These are phyloP conservation scores for Probosciger aterrimus DNA, from an alignment of 2,113 vertebrate genomes.

Conservation along the genomic window DNA sequence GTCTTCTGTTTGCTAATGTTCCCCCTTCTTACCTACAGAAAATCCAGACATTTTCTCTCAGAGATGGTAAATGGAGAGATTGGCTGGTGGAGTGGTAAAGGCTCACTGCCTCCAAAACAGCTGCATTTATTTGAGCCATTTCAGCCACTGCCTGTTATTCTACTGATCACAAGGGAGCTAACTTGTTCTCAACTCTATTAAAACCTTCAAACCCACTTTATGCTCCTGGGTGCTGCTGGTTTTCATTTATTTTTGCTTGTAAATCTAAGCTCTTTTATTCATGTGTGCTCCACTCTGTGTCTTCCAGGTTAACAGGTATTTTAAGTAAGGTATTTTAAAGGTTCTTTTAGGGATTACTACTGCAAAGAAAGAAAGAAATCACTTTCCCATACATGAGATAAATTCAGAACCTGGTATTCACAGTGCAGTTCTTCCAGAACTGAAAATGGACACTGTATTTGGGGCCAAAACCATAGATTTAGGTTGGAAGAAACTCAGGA, in stretches of 20 bases:
- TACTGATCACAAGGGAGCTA: not conserved
- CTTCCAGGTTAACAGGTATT: not conserved
- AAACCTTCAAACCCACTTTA: not conserved
- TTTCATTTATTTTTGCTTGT: not conserved
- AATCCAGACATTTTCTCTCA: not conserved
- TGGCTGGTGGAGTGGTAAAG: not conserved
- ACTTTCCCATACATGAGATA: not conserved
- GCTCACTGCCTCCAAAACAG: not conserved
- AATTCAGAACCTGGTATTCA: not conserved
- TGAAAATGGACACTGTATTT: not conserved
- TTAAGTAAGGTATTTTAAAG: not conserved
- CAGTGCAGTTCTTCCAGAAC: not conserved
- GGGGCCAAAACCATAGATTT: not conserved
- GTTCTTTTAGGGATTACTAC: not conserved
- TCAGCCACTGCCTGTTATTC: not conserved
- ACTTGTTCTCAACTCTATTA: not conserved
- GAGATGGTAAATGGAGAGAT: not conserved
- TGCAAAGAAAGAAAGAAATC: not conserved
- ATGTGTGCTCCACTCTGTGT: not conserved
- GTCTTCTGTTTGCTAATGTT: not conserved
- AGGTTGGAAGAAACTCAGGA: not conserved
- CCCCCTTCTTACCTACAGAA: not conserved
- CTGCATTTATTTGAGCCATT: not conserved
- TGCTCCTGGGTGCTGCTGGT: not conserved
- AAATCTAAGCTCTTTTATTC: not conserved